Conservation (phyloP, 2,888 invertebrate genomes). For the Rhaphigaster nebulosa region DNA sequence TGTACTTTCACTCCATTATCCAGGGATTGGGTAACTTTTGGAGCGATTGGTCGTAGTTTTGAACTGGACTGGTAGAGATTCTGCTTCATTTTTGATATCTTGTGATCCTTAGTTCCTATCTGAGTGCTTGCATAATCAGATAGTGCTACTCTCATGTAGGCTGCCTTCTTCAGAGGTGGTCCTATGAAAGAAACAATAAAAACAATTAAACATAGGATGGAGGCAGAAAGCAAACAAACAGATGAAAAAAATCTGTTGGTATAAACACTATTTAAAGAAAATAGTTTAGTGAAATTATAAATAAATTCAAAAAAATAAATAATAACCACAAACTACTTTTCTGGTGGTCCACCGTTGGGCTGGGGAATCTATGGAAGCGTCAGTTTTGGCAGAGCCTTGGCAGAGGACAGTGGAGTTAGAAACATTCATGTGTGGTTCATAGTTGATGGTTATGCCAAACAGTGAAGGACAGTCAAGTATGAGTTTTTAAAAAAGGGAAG, state of each 20-base stretch:
- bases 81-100: neutral
- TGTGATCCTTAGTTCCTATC: neutral
- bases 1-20: conserved; percentile 52
- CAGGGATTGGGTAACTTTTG: conserved; percentile 44
- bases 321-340: too few relatives aligned
- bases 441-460: too few relatives aligned
- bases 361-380: too few relatives aligned
- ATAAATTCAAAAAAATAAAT: neutral
- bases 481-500: too few relatives aligned
- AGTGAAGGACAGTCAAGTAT: too few relatives aligned
- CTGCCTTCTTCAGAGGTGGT: conserved; percentile 7
- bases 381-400: too few relatives aligned
- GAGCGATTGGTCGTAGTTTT: conserved; percentile 52
- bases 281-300: neutral
- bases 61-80: neutral
- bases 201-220: neutral
- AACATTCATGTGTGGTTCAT: too few relatives aligned
- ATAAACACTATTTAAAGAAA: neutral
- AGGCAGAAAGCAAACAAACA: neutral
- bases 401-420: too few relatives aligned
- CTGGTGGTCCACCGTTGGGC: too few relatives aligned
- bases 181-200: neutral
- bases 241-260: too few relatives aligned
- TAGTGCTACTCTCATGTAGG: neutral
- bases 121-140: neutral